Percentiles rank a stretch among this genome's conserved stretches.
These are phyloP conservation scores for Acleris literana DNA, from an alignment of 2,888 invertebrate species.

Conservation along the genomic window DNA sequence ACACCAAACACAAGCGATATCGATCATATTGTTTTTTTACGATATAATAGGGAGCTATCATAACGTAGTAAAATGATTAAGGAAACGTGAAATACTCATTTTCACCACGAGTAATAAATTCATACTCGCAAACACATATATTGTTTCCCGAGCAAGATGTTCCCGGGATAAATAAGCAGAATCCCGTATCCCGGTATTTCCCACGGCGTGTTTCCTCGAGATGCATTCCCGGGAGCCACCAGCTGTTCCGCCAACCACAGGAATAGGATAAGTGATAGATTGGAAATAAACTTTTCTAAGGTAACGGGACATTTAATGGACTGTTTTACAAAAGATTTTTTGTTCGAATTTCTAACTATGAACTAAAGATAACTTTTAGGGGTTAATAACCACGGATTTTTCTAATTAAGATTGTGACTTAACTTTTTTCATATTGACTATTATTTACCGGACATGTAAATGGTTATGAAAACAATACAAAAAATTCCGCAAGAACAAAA, in stretches of 20 bases:
- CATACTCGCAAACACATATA: not conserved
- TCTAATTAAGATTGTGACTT: no score
- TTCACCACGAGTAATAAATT: not conserved
- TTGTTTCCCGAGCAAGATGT: not conserved
- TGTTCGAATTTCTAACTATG: no score
- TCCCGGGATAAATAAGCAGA: not conserved
- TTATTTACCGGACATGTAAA: no score
- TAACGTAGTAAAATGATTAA: no score
- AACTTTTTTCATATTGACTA: no score
- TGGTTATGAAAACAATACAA: no score
- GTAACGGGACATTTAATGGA: conserved; percentile 13
- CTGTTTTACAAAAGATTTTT: no score
- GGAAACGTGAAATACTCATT: not conserved
- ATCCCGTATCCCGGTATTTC: conserved; percentile 1
- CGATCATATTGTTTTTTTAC: no score
- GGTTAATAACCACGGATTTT: no score
- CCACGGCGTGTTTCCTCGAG: not conserved
- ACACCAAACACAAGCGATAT: no score
- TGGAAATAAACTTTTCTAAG: conserved; percentile 20
- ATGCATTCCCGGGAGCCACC: conserved; percentile 3
- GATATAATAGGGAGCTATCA: no score
- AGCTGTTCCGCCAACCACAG: conserved; percentile 5
- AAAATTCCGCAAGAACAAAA: not conserved
- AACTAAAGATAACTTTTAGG: no score
- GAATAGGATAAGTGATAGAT: conserved; percentile 21